Conservation (phyloP, 2,113 vertebrate species). For the Sturnira hondurensis region DNA sequence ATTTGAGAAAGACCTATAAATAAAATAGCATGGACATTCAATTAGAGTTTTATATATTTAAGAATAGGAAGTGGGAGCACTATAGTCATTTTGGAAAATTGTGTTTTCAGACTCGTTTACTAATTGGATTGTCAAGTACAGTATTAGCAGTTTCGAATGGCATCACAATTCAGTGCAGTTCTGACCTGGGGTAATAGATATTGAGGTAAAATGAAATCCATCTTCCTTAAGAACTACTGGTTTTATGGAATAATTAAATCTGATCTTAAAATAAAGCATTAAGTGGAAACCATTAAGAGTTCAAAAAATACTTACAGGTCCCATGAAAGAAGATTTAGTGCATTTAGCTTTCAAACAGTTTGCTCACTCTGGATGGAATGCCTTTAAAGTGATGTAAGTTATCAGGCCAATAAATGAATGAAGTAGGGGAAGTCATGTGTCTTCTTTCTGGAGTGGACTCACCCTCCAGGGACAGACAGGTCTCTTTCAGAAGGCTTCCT, state of each 20-base stretch:
- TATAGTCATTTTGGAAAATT: slow-evolving; percentile 61
- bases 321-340: slow-evolving; percentile 56
- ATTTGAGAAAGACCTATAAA: slow-evolving; percentile 60
- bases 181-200: slow-evolving; percentile 33
- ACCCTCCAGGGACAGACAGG: slow-evolving; percentile 3
- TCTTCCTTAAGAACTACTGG: slow-evolving; percentile 56
- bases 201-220: slow-evolving; percentile 44
- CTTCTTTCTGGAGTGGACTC: slow-evolving; percentile 16
- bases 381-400: slow-evolving; percentile 40
- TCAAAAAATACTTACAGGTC: slow-evolving; percentile 49
- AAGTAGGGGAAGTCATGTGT: slow-evolving; percentile 16
- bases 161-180: slow-evolving; percentile 35
- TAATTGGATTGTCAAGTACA: slow-evolving; percentile 56
- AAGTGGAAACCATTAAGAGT: slow-evolving; percentile 65
- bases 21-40: slow-evolving; percentile 58
- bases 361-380: slow-evolving; percentile 52
- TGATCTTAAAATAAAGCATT: slow-evolving; percentile 68
- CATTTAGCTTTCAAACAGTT: slow-evolving; percentile 57
- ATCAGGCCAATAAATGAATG: slow-evolving; percentile 47
- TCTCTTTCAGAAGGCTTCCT: slow-evolving; percentile 28
- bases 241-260: slow-evolving; percentile 63
- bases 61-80: slow-evolving; percentile 40
- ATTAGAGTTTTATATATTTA: slow-evolving; percentile 54
- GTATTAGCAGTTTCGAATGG: slow-evolving; percentile 45
- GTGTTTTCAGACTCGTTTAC: slow-evolving; percentile 59